Conservation (phyloP, 2,113 vertebrate genomes). For the Mobula birostris region DNA sequence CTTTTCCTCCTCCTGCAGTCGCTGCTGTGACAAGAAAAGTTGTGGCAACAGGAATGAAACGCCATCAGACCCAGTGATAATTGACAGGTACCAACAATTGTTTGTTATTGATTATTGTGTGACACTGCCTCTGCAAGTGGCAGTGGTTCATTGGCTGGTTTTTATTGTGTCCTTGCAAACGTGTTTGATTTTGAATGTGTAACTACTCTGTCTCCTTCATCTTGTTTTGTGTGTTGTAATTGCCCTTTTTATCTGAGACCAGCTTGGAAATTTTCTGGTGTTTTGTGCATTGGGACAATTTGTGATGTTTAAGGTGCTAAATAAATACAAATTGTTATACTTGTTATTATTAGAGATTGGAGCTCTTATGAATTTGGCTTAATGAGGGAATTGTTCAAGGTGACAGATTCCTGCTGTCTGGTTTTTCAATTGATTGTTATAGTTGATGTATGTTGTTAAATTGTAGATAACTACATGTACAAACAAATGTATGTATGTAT, state of each 20-base stretch:
- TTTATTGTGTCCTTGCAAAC: conserved; percentile 28
- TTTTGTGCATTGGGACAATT: neutral
- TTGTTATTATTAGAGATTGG: too few relatives aligned
- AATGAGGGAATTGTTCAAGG: neutral
- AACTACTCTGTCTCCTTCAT: neutral
- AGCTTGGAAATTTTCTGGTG: neutral
- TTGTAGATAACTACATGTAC: too few relatives aligned
- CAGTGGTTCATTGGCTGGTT: conserved; percentile 46
- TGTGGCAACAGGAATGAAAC: conserved; percentile 99
- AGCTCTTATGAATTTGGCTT: neutral
- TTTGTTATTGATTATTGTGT: conserved; percentile 56
- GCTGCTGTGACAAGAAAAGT: conserved; percentile 99
- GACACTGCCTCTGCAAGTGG: conserved; percentile 55
- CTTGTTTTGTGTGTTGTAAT: neutral
- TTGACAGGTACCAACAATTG: conserved; percentile 90
- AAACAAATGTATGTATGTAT: neutral
- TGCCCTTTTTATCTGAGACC: neutral
- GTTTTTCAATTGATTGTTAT: neutral
- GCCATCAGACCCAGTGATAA: conserved; percentile 98
- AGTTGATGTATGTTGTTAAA: neutral
- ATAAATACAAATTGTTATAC: too few relatives aligned
- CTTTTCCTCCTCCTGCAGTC: conserved; percentile 68
- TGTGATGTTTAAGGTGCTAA: too few relatives aligned
- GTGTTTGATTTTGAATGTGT: conserved; percentile 16
- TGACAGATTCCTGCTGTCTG: neutral